Conservation (phyloP, 2,888 invertebrate species). For the Neuroscelio doddi region DNA sequence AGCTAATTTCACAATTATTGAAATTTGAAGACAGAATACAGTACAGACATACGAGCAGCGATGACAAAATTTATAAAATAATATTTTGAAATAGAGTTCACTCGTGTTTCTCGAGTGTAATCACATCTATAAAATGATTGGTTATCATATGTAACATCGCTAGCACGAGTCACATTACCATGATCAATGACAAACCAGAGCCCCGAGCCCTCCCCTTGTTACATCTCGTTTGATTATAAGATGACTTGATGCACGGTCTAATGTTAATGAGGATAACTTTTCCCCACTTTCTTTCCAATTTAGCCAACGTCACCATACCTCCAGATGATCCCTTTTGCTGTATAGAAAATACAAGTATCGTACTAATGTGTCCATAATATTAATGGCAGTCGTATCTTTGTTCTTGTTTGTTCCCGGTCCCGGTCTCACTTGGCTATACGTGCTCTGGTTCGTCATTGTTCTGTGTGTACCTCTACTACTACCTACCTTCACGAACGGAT, state of each 20-base stretch:
- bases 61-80: slow-evolving; percentile 24
- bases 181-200: slow-evolving; percentile 73
- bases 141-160: slow-evolving; percentile 34
- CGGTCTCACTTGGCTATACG: slow-evolving; percentile 72
- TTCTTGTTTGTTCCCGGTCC: slow-evolving; percentile 73
- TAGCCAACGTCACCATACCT: slow-evolving; percentile 20
- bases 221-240: slow-evolving; percentile 36
- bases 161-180: slow-evolving; percentile 57
- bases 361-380: slow-evolving; percentile 72
- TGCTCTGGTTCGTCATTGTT: slow-evolving; percentile 73
- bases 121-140: slow-evolving; percentile 38
- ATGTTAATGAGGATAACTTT: slow-evolving; percentile 24
- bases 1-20: no score
- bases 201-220: slow-evolving; percentile 66
- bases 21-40: slow-evolving; percentile 36
- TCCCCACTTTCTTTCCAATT: slow-evolving; percentile 11
- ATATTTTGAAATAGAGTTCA: slow-evolving; percentile 30
- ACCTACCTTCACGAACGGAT: slow-evolving; percentile 72
- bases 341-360: slow-evolving; percentile 69
- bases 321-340: slow-evolving; percentile 53
- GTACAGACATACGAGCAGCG: slow-evolving; percentile 40
- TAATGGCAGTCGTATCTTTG: slow-evolving; percentile 73
- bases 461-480: slow-evolving; percentile 71
- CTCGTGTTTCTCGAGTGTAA: slow-evolving; percentile 34
- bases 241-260: slow-evolving; percentile 35